Evolutionary conservation across 2,888 invertebrate genomes (phyloP), one percentile per base, ranked within the genome.

Genomic region (Chironomus riparius): DNA sequence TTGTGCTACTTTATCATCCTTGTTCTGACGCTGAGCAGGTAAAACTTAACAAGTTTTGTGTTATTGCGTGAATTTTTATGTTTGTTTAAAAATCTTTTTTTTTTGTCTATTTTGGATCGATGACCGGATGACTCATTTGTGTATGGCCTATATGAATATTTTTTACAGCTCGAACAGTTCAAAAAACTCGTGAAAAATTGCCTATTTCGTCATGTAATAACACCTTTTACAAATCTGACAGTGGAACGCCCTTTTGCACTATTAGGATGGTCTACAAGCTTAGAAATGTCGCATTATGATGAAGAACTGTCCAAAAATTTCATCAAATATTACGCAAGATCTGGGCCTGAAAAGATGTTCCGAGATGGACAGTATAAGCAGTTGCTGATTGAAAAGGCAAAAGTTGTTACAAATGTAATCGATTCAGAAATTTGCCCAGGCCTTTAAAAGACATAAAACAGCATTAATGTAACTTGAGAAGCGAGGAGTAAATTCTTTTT

Each of bases 1-100:
- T 94, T 61, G 91, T 92, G 1, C 89, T 93, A 88, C 83, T 95
- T n/a, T 94, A 93, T 81, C 93, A 95, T 85, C 94, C 95, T 0
- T 95, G 94, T 84, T 91, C 92, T 4, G 87, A 90, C 81, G 84
- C 84, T 0, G 81, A 86, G 10, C 88, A 92, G 84, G 86, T 65
- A 24, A n/a, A 24, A 22, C n/a, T n/a, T n/a, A 18, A 56, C 56
- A 50, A 50, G n/a, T 50, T 50, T 50, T 50, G 4, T n/a, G 13
- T n/a, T n/a, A n/a, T n/a, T 15, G 50, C 15, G 15, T 56, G n/a
- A 2, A 6, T 56, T 92, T 69, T 2, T 24, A 4, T 61, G 3
- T 22, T 61, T 24, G n/a, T 24, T 38, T 15, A 28, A 28, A 50
- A 12, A 68, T 24, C 56, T 12, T 18, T 28, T 28, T 12, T 56